Percentiles rank a stretch among this genome's conserved stretches.
phyloP scores from a whole-genome alignment of 2,888 invertebrate species.

The Pollenia griseotomentosa region DNA sequence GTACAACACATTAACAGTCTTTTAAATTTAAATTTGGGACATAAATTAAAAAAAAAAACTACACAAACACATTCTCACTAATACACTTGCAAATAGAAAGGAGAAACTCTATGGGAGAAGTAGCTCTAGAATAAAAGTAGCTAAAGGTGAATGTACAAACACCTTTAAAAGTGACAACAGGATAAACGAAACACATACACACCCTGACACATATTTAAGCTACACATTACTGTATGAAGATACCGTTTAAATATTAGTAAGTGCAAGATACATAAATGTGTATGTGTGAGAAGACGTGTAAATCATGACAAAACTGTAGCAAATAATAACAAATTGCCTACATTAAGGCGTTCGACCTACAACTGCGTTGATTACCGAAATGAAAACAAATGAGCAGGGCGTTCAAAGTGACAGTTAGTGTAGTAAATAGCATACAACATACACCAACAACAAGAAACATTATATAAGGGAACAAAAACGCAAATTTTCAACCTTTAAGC shows the following conservation, averaged over 20 bases:
- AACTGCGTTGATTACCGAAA: constrained; percentile 61
- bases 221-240: background rate
- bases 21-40: constrained; percentile 49
- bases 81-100: background rate
- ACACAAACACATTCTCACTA: background rate
- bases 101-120: background rate
- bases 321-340: constrained; percentile 70
- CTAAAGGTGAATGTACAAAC: constrained; percentile 33
- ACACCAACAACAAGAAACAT: background rate
- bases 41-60: constrained; percentile 35
- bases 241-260: constrained; percentile 12
- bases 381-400: constrained; percentile 62
- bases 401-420: constrained; percentile 41
- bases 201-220: background rate
- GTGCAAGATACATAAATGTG: background rate
- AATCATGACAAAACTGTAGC: constrained; percentile 36
- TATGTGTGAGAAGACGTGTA: constrained; percentile 8
- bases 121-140: background rate
- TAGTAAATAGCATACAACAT: background rate
- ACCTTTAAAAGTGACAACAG: background rate
- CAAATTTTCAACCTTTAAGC: constrained; percentile 15
- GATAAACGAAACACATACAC: background rate
- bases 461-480: background rate
- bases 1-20: constrained; percentile 61
- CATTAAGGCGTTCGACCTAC: constrained; percentile 67